A percentile compares a stretch with the other conserved stretches of the same genome.
These are phyloP conservation scores for Jaculus jaculus DNA, from an alignment of 2,113 vertebrate species.

Conservation along the genomic window DNA sequence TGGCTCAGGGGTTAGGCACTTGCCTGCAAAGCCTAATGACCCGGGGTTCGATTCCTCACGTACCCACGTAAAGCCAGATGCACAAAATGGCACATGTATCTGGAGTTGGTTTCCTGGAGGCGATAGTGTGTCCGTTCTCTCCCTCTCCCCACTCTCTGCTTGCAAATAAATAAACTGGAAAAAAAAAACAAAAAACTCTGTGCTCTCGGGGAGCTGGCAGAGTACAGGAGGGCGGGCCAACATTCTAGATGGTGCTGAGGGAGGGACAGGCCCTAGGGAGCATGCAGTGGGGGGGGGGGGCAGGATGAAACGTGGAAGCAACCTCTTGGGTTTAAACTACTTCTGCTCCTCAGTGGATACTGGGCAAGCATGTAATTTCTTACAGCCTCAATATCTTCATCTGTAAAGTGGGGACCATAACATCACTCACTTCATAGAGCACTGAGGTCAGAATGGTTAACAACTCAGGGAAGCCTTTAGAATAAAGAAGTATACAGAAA, in stretches of 20 bases:
- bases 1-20: too few species aligned
- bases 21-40: too few species aligned
- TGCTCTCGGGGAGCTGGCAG: background rate
- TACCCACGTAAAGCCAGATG: too few species aligned
- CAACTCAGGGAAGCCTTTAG: background rate
- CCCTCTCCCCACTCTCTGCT: too few species aligned
- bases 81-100: too few species aligned
- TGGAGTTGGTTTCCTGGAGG: too few species aligned
- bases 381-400: background rate
- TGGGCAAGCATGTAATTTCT: background rate
- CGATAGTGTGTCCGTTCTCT: too few species aligned
- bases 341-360: background rate
- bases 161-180: too few species aligned
- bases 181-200: background rate
- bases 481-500: background rate
- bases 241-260: too few species aligned
- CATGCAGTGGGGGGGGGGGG: background rate
- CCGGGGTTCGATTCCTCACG: too few species aligned
- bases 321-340: background rate
- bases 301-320: background rate
- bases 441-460: background rate
- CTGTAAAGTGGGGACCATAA: background rate
- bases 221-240: background rate
- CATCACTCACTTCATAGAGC: background rate
- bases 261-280: background rate